These are phyloP conservation scores for Tetranychus truncatus DNA, from an alignment of 2,888 invertebrate species.

Conservation along the genomic window DNA sequence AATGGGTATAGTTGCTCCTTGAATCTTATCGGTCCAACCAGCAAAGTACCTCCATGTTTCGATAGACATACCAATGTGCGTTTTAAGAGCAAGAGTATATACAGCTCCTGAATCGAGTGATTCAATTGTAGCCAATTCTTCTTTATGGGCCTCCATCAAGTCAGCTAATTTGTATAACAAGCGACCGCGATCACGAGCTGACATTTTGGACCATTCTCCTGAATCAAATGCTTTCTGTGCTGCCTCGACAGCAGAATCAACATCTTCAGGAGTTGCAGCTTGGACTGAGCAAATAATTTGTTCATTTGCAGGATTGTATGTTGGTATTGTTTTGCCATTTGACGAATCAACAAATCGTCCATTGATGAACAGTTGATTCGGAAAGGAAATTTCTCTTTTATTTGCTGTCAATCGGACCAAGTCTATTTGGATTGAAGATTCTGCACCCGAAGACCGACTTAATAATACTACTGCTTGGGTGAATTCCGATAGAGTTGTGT, in stretches of 20 bases:
- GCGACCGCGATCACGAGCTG: conserved; percentile 69
- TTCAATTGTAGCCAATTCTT: conserved; percentile 85
- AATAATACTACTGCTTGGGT: conserved; percentile 46
- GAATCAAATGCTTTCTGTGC: conserved; percentile 68
- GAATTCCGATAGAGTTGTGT: conserved; percentile 69
- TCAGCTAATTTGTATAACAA: conserved; percentile 73
- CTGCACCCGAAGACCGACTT: conserved; percentile 42
- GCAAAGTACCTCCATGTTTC: conserved; percentile 76
- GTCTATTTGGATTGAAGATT: conserved; percentile 11
- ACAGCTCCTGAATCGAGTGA: conserved; percentile 86
- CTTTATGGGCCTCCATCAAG: conserved; percentile 79
- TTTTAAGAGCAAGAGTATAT: conserved; percentile 84
- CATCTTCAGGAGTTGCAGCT: conserved; percentile 55
- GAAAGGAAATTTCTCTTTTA: conserved; percentile 63
- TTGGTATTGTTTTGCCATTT: conserved; percentile 42
- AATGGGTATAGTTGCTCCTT: conserved; percentile 59
- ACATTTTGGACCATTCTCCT: conserved; percentile 86
- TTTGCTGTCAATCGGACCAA: conserved; percentile 50
- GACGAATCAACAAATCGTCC: conserved; percentile 67
- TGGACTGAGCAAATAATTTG: conserved; percentile 41
- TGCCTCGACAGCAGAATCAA: conserved; percentile 66
- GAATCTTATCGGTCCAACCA: conserved; percentile 69
- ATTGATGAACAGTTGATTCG: conserved; percentile 74
- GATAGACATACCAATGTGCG: conserved; percentile 92
- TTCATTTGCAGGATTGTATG: conserved; percentile 69